A percentile compares a stretch with the other conserved stretches of the same genome.
Evolutionary conservation across 2,888 invertebrate genomes (phyloP).

Genomic region (Crocallis elinguaria): DNA sequence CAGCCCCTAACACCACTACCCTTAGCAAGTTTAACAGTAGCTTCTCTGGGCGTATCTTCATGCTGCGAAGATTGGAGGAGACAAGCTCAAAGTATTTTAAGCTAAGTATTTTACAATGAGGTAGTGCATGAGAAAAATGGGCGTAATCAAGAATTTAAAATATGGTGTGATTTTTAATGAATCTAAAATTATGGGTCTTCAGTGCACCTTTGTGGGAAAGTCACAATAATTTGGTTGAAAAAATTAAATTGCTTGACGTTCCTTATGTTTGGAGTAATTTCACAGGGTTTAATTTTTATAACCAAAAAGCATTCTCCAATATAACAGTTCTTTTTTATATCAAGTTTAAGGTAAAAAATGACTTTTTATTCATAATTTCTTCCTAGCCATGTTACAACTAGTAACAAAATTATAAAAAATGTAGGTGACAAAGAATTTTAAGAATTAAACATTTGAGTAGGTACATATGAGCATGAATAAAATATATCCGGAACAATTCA

Average conservation of each 20-base stretch:
- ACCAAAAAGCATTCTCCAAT: no score
- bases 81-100: constrained; percentile 33
- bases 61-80: constrained; percentile 63
- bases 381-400: no score
- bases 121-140: constrained; percentile 52
- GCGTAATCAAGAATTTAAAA: constrained; percentile 35
- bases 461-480: constrained; percentile 4
- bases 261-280: neutral
- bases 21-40: constrained; percentile 6
- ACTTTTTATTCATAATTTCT: no score
- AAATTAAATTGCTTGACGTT: neutral
- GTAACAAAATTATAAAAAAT: constrained; percentile 2
- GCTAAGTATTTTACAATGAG: constrained; percentile 47
- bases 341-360: no score
- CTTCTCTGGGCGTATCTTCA: constrained; percentile 51
- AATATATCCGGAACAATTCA: constrained; percentile 21
- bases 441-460: no score
- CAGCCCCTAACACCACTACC: constrained; percentile 35
- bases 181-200: constrained; percentile 33
- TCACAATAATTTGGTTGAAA: constrained; percentile 12
- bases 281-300: neutral
- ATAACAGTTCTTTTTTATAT: no score
- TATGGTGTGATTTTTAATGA: constrained; percentile 26
- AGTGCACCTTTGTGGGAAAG: constrained; percentile 26
- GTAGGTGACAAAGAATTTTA: constrained; percentile 12